A percentile compares a stretch with the other conserved stretches of the same genome.
These are phyloP conservation scores for Pygmarrhopalites habei DNA, from an alignment of 1,140 invertebrate species.

Conservation along the genomic window DNA sequence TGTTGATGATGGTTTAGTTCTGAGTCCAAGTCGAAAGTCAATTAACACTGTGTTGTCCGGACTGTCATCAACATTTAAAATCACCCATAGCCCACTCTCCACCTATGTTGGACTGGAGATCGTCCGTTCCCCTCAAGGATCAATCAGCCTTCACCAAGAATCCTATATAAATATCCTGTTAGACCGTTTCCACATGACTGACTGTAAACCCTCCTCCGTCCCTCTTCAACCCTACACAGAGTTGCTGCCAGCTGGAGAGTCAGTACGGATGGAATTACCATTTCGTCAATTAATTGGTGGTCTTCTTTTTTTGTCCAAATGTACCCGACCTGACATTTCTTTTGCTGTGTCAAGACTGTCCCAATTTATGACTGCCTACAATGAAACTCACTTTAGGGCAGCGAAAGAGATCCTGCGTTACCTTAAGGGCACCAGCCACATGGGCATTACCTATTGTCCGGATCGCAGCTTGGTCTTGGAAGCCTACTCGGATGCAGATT, in stretches of 20 bases:
- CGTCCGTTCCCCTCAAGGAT: constrained; percentile 6
- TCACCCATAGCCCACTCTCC: constrained; percentile 15
- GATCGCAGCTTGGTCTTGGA: constrained; percentile 18
- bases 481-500: constrained; percentile 45
- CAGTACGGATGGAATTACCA: not conserved
- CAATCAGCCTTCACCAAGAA: constrained; percentile 10
- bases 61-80: constrained; percentile 39
- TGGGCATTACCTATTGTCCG: constrained; percentile 25
- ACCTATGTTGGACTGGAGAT: constrained; percentile 35
- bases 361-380: constrained; percentile 29
- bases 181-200: constrained; percentile 15
- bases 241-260: constrained; percentile 1
- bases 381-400: constrained; percentile 31
- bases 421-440: constrained; percentile 43
- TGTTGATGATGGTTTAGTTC: constrained; percentile 48
- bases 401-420: constrained; percentile 37
- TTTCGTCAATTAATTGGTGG: constrained; percentile 40
- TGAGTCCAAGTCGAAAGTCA: constrained; percentile 22
- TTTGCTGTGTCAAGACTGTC: constrained; percentile 38
- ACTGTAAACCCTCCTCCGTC: constrained; percentile 16
- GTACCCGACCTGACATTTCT: constrained; percentile 43
- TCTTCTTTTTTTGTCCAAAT: constrained; percentile 43
- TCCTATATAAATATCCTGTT: constrained; percentile 8
- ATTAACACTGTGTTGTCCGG: constrained; percentile 25
- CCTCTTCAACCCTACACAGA: constrained; percentile 18